Conservation (phyloP, 2,888 invertebrate genomes). For the Drosophila anomalipes region DNA sequence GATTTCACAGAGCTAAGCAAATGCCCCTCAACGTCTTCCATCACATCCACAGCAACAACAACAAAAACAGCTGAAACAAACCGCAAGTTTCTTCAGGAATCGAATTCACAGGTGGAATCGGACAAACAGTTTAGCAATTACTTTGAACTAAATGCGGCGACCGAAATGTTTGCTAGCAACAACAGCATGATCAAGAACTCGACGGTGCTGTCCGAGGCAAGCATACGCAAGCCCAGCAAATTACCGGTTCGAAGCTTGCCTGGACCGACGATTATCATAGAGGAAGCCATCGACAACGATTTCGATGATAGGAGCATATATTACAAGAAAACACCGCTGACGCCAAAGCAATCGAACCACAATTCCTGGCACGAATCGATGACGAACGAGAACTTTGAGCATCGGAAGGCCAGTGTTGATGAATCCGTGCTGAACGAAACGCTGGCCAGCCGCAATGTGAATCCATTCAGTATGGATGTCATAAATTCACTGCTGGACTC, state of each 20-base stretch:
- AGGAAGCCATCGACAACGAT: slow-evolving; percentile 4
- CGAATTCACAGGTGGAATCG: neutral
- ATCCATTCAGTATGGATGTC: slow-evolving; percentile 93
- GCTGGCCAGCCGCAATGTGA: slow-evolving; percentile 85
- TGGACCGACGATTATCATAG: slow-evolving; percentile 3
- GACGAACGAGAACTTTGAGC: slow-evolving; percentile 50
- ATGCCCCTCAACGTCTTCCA: slow-evolving; percentile 27
- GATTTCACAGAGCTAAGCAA: slow-evolving; percentile 65
- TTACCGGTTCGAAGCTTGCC: neutral
- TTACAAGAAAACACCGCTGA: slow-evolving; percentile 66
- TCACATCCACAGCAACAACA: neutral
- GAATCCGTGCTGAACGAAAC: slow-evolving; percentile 63
- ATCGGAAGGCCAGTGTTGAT: slow-evolving; percentile 68
- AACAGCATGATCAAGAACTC: slow-evolving; percentile 83
- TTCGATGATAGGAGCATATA: slow-evolving; percentile 81
- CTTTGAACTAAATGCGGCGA: slow-evolving; percentile 82
- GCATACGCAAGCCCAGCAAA: slow-evolving; percentile 8
- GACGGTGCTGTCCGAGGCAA: slow-evolving; percentile 69
- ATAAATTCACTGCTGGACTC: slow-evolving; percentile 89
- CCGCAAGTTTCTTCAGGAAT: slow-evolving; percentile 37
- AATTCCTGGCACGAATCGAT: slow-evolving; percentile 75
- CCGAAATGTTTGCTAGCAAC: slow-evolving; percentile 82
- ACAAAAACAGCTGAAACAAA: slow-evolving; percentile 1
- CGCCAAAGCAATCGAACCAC: slow-evolving; percentile 76
- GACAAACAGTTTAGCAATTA: slow-evolving; percentile 23